A percentile compares a stretch with the other conserved stretches of the same genome.
These are phyloP conservation scores for Hydropsyche tenuis DNA, from an alignment of 1,140 invertebrate species.

Conservation along the genomic window DNA sequence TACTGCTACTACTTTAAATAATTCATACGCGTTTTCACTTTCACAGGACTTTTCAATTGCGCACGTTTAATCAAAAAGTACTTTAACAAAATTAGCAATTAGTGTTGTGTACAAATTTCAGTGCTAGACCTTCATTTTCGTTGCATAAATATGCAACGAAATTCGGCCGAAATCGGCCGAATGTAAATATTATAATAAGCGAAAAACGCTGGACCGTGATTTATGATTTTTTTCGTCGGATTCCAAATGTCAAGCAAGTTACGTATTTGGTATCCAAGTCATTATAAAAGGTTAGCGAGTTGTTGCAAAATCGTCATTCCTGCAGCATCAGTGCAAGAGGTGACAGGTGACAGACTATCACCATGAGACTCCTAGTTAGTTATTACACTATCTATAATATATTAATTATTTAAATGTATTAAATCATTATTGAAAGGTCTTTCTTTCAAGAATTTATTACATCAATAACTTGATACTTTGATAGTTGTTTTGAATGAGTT, in stretches of 20 bases:
- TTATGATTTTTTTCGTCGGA: background rate
- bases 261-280: slow-evolving; percentile 24
- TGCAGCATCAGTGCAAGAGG: slow-evolving; percentile 32
- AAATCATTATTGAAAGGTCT: too few relatives aligned
- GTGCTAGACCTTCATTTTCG: too few relatives aligned
- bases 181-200: background rate
- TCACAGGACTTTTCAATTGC: too few relatives aligned
- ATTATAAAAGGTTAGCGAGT: slow-evolving; percentile 33
- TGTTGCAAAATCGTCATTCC: slow-evolving; percentile 36
- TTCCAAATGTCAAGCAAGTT: slow-evolving; percentile 30
- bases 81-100: too few relatives aligned
- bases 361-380: slow-evolving; percentile 29
- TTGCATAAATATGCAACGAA: too few relatives aligned
- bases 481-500: too few relatives aligned
- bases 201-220: background rate
- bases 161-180: background rate
- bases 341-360: slow-evolving; percentile 3
- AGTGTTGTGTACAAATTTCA: too few relatives aligned
- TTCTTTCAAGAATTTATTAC: background rate
- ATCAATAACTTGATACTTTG: background rate
- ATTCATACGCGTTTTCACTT: too few relatives aligned
- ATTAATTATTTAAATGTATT: too few relatives aligned
- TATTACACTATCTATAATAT: too few relatives aligned
- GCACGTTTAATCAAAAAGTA: too few relatives aligned
- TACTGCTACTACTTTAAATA: too few relatives aligned